Conservation (phyloP, 2,888 invertebrate species). For the Scaptomyza caliginosa region DNA sequence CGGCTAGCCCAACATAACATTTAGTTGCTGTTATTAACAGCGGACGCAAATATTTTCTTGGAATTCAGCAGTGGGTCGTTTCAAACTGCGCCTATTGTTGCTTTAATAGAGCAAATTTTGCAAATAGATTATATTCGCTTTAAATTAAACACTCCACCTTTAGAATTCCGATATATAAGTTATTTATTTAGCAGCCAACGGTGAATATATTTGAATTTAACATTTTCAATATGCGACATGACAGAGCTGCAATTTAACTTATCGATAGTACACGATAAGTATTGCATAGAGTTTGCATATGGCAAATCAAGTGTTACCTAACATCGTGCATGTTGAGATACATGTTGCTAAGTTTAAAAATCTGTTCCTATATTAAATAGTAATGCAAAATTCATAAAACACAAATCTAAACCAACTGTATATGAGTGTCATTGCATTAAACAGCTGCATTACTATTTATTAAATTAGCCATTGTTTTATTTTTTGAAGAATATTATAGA, state of each 20-base stretch:
- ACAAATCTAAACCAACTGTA: no score
- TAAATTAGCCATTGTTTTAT: neutral
- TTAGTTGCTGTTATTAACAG: slow-evolving; percentile 44
- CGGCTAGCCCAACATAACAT: slow-evolving; percentile 24
- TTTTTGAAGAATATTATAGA: neutral
- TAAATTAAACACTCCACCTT: neutral
- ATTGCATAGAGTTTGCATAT: neutral
- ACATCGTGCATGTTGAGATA: neutral
- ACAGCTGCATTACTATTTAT: neutral
- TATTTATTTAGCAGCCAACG: neutral
- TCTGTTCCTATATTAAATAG: slow-evolving; percentile 1
- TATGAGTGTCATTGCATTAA: neutral
- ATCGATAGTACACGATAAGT: slow-evolving; percentile 22
- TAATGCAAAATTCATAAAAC: neutral
- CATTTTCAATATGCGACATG: slow-evolving; percentile 1
- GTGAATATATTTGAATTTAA: slow-evolving; percentile 31
- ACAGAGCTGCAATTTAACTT: neutral
- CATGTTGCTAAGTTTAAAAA: slow-evolving; percentile 8
- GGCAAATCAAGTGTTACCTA: neutral
- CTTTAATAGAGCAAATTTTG: neutral
- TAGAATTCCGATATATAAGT: neutral
- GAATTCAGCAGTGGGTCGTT: neutral
- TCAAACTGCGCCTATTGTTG: neutral
- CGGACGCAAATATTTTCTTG: neutral
- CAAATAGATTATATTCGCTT: neutral